Evolutionary conservation across 2,797 vertebrate species (phyloP).

Genomic region (Sus cebifrons): DNA sequence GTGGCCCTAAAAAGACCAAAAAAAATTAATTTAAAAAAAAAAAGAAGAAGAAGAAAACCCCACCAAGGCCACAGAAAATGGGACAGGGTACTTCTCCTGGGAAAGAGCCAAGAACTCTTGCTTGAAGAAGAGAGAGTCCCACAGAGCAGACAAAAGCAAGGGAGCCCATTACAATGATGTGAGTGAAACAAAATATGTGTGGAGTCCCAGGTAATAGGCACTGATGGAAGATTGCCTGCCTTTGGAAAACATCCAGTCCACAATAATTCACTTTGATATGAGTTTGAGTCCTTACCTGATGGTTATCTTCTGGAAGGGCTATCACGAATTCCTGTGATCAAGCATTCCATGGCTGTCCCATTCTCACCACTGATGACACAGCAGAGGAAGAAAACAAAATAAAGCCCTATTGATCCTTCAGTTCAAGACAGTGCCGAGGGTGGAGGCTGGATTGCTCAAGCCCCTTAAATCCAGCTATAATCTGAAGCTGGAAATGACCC

Average conservation of each 20-base stretch:
- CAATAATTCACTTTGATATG: not conserved
- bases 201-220: fast-evolving
- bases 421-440: not conserved
- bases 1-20: no score
- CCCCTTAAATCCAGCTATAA: conserved; percentile 49
- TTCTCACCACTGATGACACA: conserved; percentile 54
- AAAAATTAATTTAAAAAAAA: no score
- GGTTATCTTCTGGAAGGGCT: conserved; percentile 1
- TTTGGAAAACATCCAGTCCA: not conserved
- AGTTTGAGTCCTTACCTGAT: not conserved
- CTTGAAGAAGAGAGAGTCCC: not conserved
- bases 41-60: no score
- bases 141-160: not conserved
- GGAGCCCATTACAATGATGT: not conserved
- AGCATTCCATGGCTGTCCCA: not conserved
- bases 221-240: not conserved
- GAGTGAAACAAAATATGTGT: no score
- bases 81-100: not conserved
- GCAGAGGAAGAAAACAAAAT: conserved; percentile 66
- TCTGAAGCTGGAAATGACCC: conserved; percentile 64
- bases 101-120: not conserved
- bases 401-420: conserved; percentile 55
- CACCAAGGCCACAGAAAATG: not conserved
- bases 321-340: not conserved
- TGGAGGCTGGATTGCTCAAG: not conserved